Evolutionary conservation across 2,113 vertebrate genomes (phyloP), one percentile per base, ranked within the genome.

Genomic region (Nansenia antarctica): DNA sequence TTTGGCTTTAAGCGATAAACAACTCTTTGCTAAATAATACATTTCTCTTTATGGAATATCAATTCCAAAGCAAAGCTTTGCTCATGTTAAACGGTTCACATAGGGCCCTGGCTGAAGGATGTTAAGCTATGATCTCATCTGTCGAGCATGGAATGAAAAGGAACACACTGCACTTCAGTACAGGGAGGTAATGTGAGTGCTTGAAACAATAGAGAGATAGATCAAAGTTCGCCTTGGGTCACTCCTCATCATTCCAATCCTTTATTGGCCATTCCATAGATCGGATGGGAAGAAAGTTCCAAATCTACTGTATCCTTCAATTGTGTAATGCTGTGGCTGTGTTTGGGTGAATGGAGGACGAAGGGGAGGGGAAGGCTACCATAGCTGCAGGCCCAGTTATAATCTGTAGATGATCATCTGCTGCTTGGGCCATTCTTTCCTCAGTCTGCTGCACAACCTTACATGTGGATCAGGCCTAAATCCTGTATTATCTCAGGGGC

Each of bases 401-500:
- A 70, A 70, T 70, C 60, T 54, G 29, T 37, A 42, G 32, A 39
- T 30, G n/a, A 29, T 52, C 45, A 61, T 52, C 27, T 18, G 42
- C 45, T 49, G 30, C 8, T 35, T 20, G 3, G 5, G 14, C 7
- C 42, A 11, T 61, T 52, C 18, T 47, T 49, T 39, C 49, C 57
- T 52, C 42, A 4, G 8, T 49, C 26, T 24, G n/a, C 49, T 49
- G 42, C 67, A 27, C 37, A 61, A 69, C 31, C 39, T 57, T 14
- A 24, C 62, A 14, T 64, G n/a, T 22, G 39, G 37, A 65, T 63
- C 45, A 37, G 47, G 24, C 32, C n/a, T 12, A 54, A 62, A 54
- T 55, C 59, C 32, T 5, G n/a, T 31, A n/a, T 69, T 34, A 61
- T 61, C 59, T 70, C 47, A 59, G 47, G 31, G 45, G 12, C 65